Evolutionary conservation across 2,888 invertebrate species (phyloP), one percentile per base, ranked within the genome.

Genomic region (Ophraella communa): DNA sequence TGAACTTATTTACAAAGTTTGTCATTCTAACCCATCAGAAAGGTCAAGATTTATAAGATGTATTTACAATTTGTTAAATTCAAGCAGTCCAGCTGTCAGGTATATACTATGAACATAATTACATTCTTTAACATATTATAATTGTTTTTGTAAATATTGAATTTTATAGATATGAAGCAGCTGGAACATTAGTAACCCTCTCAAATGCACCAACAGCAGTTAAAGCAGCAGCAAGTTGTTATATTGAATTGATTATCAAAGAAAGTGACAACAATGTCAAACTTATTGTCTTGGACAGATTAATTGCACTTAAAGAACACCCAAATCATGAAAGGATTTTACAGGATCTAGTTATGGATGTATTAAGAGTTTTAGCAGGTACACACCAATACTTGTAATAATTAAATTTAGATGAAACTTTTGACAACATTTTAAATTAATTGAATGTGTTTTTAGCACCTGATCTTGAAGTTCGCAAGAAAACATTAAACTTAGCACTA

Each of bases 261-360:
- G 99, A 99, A 82, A 97, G 97, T 83, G 99, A 99, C 83, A 99
- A 99, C 84, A 99, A 99, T 85, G 98, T 99, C 14, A 99, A 99
- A 84, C 85, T 99, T 63, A 99, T 99, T 74, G 98, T 99, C 7
- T 85, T 99, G 76, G 98, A 97, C 77, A 89, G 98, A 18, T 85
- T 99, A 68, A 91, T 95, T 71, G 93, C 93, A 1, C 87, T 99
- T 80, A 91, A 92, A 69, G 94, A 92, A 67, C 88, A 90, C 75
- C 91, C 93, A 18, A 87, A 88, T 55, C 93, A 93, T 81, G 96
- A 95, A 77, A 90, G 94, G 70, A 94, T 95, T 17, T 87, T 95
- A 65, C 90, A 91, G 71, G 96, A 94, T 76, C 85, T 96, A 17
- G 95, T 98, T 49, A 99, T 99, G 98, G 99, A 99, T 83, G 93